Base-by-base conservation (phyloP, 2,888 invertebrate species). In the Ptychoptera albimana region DNA sequence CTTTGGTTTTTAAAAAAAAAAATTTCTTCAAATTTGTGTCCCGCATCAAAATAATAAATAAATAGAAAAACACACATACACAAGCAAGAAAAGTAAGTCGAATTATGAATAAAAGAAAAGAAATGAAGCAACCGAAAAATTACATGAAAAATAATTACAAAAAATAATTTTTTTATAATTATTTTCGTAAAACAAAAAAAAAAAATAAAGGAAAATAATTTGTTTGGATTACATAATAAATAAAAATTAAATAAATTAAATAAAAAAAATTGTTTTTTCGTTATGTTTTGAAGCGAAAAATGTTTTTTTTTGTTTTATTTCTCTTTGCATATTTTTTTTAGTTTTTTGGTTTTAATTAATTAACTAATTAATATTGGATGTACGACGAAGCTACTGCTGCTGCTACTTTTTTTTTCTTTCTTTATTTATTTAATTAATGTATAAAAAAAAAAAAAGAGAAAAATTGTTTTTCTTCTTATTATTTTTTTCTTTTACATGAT, bases 401-500 rank as follows among this genome's bases (percentile, higher is more conserved):
- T 23, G 23, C 23, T 23, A 7, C 7, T 23, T 23, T 23, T 23
- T n/a, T n/a, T n/a, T n/a, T n/a, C n/a, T n/a, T n/a, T n/a, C n/a
- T n/a, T n/a, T n/a, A n/a, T n/a, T 3, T 23, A 23, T 23, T 23
- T 23, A 23, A 5, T 23, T 23, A 23, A 23, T 23, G 7, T 5
- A 23, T 5, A 23, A 23, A 23, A 23, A 23, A 23, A 23, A 23
- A 23, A 23, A 55, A 52, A 50, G 46, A 45, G 45, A 45, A 46
- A 52, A 57, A 53, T 38, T 45, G 45, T 37, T 14, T 9, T 15
- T 49, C n/a, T n/a, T n/a, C n/a, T n/a, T n/a, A n/a, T 45, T 41
- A 46, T 44, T 51, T 7, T 23, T 23, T 5, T 23, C 7, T 23
- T 23, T 23, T 23, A 23, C 23, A 23, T 23, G 23, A 23, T 23